phyloP scores from a whole-genome alignment of 2,113 vertebrate species.

The Ageneiosus marmoratus region DNA sequence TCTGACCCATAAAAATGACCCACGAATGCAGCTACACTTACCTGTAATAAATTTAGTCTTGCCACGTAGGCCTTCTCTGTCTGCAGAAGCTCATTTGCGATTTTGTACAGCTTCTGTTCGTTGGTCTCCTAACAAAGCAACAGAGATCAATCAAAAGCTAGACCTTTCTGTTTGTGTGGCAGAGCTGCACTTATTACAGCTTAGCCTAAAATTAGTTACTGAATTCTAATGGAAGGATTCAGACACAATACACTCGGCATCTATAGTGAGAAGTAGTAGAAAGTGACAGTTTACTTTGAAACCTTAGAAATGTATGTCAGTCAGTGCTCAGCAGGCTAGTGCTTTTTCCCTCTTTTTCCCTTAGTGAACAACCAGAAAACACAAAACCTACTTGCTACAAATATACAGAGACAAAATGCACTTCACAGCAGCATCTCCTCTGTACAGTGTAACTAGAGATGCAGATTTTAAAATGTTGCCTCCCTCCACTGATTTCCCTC shows the following conservation, averaged over 20 bases:
- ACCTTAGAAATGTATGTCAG: background rate
- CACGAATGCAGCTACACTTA: constrained; percentile 40
- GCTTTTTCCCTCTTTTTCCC: background rate
- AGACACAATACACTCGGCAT: background rate
- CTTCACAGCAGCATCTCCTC: background rate
- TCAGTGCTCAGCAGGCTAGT: background rate
- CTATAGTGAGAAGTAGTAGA: background rate
- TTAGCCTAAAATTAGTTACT: background rate
- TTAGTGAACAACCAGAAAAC: background rate
- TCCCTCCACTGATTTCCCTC: no score
- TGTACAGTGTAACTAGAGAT: background rate
- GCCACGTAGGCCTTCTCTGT: constrained; percentile 93
- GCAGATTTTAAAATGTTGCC: no score
- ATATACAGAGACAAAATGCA: no score
- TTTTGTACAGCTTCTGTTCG: constrained; percentile 93
- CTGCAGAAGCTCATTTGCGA: constrained; percentile 91
- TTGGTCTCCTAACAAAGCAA: constrained; percentile 83
- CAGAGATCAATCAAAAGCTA: constrained; percentile 34
- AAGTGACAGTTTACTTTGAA: background rate
- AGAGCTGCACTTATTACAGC: background rate
- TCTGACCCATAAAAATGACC: no score
- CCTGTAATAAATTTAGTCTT: constrained; percentile 86
- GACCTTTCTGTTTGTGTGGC: background rate
- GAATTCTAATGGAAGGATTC: background rate
- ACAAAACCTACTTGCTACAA: background rate